Evolutionary conservation across 2,888 invertebrate species (phyloP), one percentile per base, ranked within the genome.

Genomic region (Theodoxus fluviatilis): DNA sequence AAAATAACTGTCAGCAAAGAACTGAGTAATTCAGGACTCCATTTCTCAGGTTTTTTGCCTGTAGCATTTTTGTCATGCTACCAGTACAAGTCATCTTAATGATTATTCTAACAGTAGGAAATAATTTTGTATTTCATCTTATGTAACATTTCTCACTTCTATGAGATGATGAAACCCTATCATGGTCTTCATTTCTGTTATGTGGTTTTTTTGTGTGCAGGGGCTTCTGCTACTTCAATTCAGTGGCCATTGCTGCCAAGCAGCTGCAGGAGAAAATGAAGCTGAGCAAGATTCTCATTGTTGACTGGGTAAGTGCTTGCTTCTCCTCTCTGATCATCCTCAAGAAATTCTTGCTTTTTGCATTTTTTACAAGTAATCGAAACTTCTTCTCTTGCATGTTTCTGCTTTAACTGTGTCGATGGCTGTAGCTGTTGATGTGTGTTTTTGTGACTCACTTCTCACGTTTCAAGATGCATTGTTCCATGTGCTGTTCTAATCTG

Each of bases 171-270:
- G n/a, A n/a, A n/a, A n/a, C n/a, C n/a, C n/a, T n/a, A n/a, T n/a
- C n/a, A n/a, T n/a, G n/a, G n/a, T n/a, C n/a, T n/a, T n/a, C n/a
- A n/a, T n/a, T n/a, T n/a, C n/a, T n/a, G 3, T 1, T 67, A 22
- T 57, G 15, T 67, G n/a, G 12, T 59, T 63, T 64, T 25, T 40
- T 67, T 64, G 65, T 52, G 82, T 81, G 40, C 80, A 88, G 88
- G 87, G 99, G 99, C 69, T 99, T 99, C 90, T 99, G 99, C 88
- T 99, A 96, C 90, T 99, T 99, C 90, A 99, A 99, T 90, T 95
- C 96, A 69, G 93, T 99, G 70, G 96, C 97, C 65, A 94, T 99
- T 80, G 96, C 98, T 66, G 96, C 98, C 28, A 92, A 94, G 84
- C 90, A 95, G 75, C 89, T 99, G 74, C 93, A 94, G 84, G 93